These are phyloP conservation scores for Meliscaeva auricollis DNA, from an alignment of 2,888 invertebrate genomes.

Conservation along the genomic window DNA sequence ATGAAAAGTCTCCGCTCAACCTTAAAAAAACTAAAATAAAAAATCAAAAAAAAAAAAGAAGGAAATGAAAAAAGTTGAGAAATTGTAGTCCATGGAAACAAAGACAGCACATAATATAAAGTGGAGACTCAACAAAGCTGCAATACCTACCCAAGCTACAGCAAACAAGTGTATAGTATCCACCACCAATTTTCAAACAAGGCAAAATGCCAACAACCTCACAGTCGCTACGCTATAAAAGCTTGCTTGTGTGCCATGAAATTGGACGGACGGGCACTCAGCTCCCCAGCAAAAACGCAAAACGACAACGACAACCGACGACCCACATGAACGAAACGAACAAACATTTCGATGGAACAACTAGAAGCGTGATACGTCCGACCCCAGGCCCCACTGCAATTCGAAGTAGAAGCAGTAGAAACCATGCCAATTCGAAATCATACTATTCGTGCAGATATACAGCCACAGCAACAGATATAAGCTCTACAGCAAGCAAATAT, in stretches of 20 bases:
- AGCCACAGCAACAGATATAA: constrained; percentile 28
- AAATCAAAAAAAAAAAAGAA: not conserved
- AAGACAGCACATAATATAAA: constrained; percentile 43
- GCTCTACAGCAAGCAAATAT: constrained; percentile 49
- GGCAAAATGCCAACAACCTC: constrained; percentile 76
- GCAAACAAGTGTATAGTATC: constrained; percentile 57
- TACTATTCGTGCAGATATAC: constrained; percentile 57
- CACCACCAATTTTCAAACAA: constrained; percentile 74
- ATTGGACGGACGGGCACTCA: constrained; percentile 52
- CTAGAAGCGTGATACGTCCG: constrained; percentile 62
- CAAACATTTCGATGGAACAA: constrained; percentile 62
- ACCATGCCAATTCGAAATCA: constrained; percentile 65
- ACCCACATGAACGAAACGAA: constrained; percentile 24
- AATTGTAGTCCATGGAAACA: constrained; percentile 47
- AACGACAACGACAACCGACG: not conserved
- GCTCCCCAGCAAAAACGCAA: constrained; percentile 32
- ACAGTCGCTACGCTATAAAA: constrained; percentile 39
- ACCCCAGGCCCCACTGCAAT: constrained; percentile 44
- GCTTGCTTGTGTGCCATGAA: constrained; percentile 51
- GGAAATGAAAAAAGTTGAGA: constrained; percentile 36
- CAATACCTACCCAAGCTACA: constrained; percentile 47
- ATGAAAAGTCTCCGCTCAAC: constrained; percentile 73
- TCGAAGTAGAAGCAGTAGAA: constrained; percentile 22
- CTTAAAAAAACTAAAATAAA: constrained; percentile 29
- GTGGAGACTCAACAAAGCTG: constrained; percentile 73